These are phyloP conservation scores for Zoanthus gigantus DNA, from an alignment of 92 coral and sea anemone genomes.

Conservation along the genomic window DNA sequence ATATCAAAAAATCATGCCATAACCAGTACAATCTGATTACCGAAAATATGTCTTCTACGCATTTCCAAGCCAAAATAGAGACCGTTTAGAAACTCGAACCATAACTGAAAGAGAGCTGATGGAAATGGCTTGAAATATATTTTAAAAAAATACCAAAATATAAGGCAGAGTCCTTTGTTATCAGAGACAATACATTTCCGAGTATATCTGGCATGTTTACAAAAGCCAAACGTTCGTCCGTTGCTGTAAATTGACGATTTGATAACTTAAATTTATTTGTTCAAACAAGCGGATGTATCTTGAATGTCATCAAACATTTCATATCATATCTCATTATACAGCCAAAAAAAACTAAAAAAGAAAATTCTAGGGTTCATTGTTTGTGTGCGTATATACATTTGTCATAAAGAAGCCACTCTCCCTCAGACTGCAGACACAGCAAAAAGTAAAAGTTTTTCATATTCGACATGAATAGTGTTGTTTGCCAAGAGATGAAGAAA, in stretches of 20 bases:
- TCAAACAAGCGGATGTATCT: background rate
- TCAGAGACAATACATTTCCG: background rate
- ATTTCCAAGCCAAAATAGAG: background rate
- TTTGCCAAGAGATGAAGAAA: constrained; percentile 23
- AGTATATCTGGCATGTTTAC: background rate
- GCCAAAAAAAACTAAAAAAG: background rate
- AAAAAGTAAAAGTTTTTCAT: background rate
- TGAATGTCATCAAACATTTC: background rate
- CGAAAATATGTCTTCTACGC: background rate
- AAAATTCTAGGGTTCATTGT: background rate
- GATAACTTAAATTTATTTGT: background rate
- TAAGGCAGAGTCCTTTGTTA: background rate
- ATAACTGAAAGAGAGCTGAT: background rate
- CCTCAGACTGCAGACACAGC: background rate
- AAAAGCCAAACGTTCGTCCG: background rate
- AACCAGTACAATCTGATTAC: background rate
- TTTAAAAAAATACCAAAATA: too few relatives aligned
- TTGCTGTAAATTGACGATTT: background rate
- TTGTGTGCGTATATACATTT: too few relatives aligned
- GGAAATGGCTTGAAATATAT: background rate
- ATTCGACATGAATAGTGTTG: background rate
- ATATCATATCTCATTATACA: background rate
- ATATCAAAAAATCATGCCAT: too few relatives aligned
- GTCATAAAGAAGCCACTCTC: background rate
- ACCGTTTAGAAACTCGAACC: background rate